Percentiles rank a stretch among this genome's conserved stretches.
phyloP scores from a whole-genome alignment of 1,140 invertebrate species.

The Babylonia areolata region DNA sequence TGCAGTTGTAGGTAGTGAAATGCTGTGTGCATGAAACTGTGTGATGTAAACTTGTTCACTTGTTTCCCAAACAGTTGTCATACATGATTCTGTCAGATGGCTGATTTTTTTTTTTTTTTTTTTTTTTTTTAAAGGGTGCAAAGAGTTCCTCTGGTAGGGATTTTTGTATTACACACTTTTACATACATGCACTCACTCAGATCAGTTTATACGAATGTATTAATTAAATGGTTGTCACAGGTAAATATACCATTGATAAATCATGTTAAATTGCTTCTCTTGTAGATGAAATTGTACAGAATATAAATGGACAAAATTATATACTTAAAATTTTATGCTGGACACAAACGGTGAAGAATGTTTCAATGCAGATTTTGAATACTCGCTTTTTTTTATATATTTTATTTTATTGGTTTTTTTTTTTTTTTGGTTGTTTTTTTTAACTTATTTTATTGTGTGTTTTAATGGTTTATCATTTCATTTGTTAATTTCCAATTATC shows the following conservation, averaged over 20 bases:
- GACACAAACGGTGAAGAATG: background rate
- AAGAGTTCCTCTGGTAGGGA: background rate
- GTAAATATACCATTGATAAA: background rate
- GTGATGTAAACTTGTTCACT: background rate
- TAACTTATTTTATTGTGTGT: no score
- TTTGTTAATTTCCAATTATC: background rate
- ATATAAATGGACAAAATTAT: background rate
- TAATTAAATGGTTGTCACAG: background rate
- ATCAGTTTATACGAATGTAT: background rate
- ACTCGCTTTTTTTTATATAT: background rate
- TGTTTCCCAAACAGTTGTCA: background rate
- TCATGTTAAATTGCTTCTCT: background rate
- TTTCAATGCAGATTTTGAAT: background rate
- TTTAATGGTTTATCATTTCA: background rate
- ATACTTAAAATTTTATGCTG: background rate
- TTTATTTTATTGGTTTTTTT: background rate
- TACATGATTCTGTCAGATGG: background rate
- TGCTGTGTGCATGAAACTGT: slow-evolving; percentile 10
- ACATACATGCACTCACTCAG: background rate
- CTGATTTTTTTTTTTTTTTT: background rate
- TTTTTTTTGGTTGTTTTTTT: background rate
- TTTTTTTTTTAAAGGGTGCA: background rate
- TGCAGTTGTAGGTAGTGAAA: background rate
- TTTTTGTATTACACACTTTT: background rate
- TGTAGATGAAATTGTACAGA: background rate